phyloP scores from a whole-genome alignment of 2,113 vertebrate species.

The Drymodes brunneopygia region DNA sequence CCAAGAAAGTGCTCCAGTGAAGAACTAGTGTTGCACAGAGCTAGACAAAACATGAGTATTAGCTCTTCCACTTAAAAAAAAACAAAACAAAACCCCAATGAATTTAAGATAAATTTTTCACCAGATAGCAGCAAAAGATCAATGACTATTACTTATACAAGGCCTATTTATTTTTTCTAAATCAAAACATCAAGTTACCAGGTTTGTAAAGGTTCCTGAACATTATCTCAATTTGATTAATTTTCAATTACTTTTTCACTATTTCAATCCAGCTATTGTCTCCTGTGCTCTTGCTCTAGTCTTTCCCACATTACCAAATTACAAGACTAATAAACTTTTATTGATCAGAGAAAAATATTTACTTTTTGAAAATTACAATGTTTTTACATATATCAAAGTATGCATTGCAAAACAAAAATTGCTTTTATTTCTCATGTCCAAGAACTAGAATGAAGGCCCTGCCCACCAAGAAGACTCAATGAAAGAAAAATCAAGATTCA shows the following conservation, averaged over 20 bases:
- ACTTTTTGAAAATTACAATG: neutral
- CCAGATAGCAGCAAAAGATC: neutral
- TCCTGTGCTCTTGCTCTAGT: neutral
- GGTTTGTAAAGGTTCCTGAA: neutral
- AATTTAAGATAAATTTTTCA: neutral
- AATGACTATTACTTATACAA: neutral
- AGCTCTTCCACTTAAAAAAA: neutral
- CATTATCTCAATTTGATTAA: neutral
- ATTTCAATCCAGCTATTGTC: neutral
- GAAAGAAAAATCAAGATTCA: neutral
- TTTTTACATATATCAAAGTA: neutral
- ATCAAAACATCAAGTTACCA: neutral
- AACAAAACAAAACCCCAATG: neutral
- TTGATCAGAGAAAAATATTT: neutral
- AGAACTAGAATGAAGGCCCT: neutral
- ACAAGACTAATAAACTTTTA: neutral
- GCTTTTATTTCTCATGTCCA: neutral
- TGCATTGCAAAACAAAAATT: neutral
- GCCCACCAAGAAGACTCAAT: neutral
- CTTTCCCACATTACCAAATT: neutral
- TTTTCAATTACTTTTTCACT: neutral
- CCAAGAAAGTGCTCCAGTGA: neutral
- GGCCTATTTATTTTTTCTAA: neutral
- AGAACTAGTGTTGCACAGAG: neutral
- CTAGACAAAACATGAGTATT: rapidly evolving